Conservation (phyloP, 2,888 invertebrate genomes). For the Rhorus exstirpatorius region DNA sequence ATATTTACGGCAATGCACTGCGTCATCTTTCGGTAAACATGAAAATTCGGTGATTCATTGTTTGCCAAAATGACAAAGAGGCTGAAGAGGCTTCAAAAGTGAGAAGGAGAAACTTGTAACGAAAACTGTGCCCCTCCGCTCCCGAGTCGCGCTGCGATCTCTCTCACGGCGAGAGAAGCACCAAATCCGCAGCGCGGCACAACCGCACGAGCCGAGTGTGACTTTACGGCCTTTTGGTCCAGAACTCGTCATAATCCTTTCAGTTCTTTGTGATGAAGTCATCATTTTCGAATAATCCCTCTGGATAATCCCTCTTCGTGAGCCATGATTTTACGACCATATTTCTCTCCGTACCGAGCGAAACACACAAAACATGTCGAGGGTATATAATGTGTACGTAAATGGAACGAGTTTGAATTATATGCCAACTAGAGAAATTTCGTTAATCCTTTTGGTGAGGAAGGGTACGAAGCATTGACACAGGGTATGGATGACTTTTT, state of each 20-base stretch:
- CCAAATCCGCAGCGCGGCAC: constrained; percentile 6
- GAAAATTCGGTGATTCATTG: constrained; percentile 78
- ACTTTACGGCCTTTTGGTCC: constrained; percentile 65
- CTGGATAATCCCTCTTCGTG: constrained; percentile 30
- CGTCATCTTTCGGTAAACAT: constrained; percentile 67
- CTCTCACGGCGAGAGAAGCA: constrained; percentile 49
- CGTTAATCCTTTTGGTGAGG: constrained; percentile 41
- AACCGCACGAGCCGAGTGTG: constrained; percentile 31
- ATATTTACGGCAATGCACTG: constrained; percentile 75
- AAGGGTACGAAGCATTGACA: background rate
- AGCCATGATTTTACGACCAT: constrained; percentile 48
- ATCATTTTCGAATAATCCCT: constrained; percentile 63
- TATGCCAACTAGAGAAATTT: constrained; percentile 22
- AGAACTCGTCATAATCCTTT: constrained; percentile 71
- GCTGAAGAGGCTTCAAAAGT: background rate
- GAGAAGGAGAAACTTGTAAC: constrained; percentile 8
- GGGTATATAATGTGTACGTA: background rate
- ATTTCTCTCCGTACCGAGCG: constrained; percentile 12
- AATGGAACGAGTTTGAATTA: constrained; percentile 22
- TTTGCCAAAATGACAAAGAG: constrained; percentile 71
- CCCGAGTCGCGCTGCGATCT: constrained; percentile 32
- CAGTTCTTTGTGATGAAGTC: constrained; percentile 68
- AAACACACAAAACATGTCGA: background rate
- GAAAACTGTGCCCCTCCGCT: constrained; percentile 34
- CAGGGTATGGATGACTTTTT: background rate